These are phyloP conservation scores for Sphyrna mokarran DNA, from an alignment of 2,113 vertebrate species.

Conservation along the genomic window DNA sequence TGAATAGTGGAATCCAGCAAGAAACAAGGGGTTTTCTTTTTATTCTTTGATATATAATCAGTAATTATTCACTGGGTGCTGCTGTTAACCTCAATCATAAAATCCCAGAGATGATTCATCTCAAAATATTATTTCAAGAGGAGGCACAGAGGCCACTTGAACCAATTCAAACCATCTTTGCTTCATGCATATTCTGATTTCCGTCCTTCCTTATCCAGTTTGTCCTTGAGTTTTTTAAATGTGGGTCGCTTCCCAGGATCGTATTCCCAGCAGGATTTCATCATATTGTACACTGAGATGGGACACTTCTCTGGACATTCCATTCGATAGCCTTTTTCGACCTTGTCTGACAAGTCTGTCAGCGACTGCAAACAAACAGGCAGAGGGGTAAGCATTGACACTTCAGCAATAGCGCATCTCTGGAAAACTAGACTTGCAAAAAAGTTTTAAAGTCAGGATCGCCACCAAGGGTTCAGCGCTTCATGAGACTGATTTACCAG, in stretches of 20 bases:
- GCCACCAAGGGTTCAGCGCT: neutral
- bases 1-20: neutral
- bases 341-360: slow-evolving; percentile 67
- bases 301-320: slow-evolving; percentile 75
- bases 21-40: neutral
- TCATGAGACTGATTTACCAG: neutral
- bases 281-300: slow-evolving; percentile 57
- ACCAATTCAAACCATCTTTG: neutral
- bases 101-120: neutral
- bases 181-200: neutral
- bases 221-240: slow-evolving; percentile 75
- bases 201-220: slow-evolving; percentile 60
- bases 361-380: slow-evolving; percentile 55
- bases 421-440: neutral
- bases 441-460: neutral
- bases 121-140: neutral
- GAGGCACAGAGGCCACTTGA: neutral
- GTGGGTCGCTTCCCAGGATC: slow-evolving; percentile 72
- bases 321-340: slow-evolving; percentile 82
- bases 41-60: neutral
- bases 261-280: slow-evolving; percentile 80
- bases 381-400: neutral
- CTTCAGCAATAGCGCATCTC: neutral
- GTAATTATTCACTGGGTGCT: too few species aligned
- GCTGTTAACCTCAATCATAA: neutral